Base-by-base conservation (phyloP, 2,888 invertebrate genomes). In the Halictus quadricinctus region DNA sequence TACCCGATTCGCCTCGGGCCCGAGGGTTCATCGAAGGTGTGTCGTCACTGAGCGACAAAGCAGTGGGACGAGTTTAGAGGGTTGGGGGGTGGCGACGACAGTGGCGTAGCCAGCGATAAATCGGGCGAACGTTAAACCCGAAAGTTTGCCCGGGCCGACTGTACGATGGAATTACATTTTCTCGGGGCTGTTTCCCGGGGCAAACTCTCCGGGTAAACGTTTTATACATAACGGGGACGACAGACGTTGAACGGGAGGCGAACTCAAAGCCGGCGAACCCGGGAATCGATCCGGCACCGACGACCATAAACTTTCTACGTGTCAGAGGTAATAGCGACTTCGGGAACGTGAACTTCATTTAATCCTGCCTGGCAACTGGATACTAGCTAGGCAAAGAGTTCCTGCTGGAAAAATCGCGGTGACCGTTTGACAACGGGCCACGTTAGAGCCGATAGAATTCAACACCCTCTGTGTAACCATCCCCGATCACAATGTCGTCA, bases 291-390 rank as follows among this genome's bases (percentile, higher is more conserved):
- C 72, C 75, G 21, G 36, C 36, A 50, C 66, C 73, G 69, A 41
- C 25, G 76, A 86, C 76, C 73, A 81, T 86, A 86, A 86, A 86
- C 76, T 76, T 82, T 86, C 86, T 77, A 86, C 86, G 86, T 86
- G 86, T 86, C 86, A 79, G 43, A n/a, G 74, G 82, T 85, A 86
- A 86, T 77, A 81, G 76, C 77, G 81, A 86, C 80, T 80, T 77
- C 70, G 50, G 79, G 58, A 66, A 79, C 79, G 79, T 48, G 86
- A 74, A 79, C 70, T 81, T 79, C 82, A 81, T 86, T 86, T 79
- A 82, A 86, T 85, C 86, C 76, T 73, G 72, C 29, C 72, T 36
- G 75, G 79, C 72, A 50, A 72, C 72, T 50, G 36, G 29, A 72
- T 72, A 48, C 29, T 50, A 46, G 46, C 25, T 7, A 25, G 48